These are phyloP conservation scores for Platerodrilus igneus DNA, from an alignment of 2,888 invertebrate species.

Conservation along the genomic window DNA sequence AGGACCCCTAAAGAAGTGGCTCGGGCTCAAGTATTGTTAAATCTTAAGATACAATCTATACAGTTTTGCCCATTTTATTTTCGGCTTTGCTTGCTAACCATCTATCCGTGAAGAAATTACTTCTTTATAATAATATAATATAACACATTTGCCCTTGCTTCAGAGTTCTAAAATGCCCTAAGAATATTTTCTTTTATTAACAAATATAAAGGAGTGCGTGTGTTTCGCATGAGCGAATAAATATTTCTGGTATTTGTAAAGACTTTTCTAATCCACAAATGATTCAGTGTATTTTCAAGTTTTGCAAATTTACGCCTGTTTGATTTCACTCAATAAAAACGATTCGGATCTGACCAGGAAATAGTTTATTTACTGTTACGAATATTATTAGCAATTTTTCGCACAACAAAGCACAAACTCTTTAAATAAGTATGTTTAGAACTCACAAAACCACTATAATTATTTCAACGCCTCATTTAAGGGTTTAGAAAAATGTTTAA, in stretches of 20 bases:
- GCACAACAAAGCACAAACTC: too few relatives aligned
- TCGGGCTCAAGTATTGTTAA: constrained; percentile 41
- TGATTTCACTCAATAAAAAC: constrained; percentile 14
- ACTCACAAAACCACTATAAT: too few relatives aligned
- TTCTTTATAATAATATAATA: constrained; percentile 50
- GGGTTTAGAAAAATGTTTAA: too few relatives aligned
- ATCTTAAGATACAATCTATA: constrained; percentile 45
- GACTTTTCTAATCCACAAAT: constrained; percentile 18
- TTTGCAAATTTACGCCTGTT: constrained; percentile 22
- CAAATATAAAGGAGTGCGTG: constrained; percentile 18
- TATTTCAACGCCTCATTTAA: too few relatives aligned
- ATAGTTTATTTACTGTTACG: too few relatives aligned
- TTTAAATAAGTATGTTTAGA: too few relatives aligned
- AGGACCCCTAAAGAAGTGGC: constrained; percentile 47
- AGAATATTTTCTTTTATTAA: constrained; percentile 25
- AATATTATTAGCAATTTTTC: too few relatives aligned
- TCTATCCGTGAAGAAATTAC: constrained; percentile 49
- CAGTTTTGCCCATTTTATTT: constrained; percentile 40
- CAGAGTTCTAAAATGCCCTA: constrained; percentile 17
- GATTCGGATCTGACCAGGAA: too few relatives aligned
- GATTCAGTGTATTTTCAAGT: constrained; percentile 18
- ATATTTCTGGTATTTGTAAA: constrained; percentile 22
- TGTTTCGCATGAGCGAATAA: constrained; percentile 20
- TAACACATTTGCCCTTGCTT: constrained; percentile 39
- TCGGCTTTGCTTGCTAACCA: constrained; percentile 44